Evolutionary conservation across 2,888 invertebrate species (phyloP).

Genomic region (Escarpia spicata): DNA sequence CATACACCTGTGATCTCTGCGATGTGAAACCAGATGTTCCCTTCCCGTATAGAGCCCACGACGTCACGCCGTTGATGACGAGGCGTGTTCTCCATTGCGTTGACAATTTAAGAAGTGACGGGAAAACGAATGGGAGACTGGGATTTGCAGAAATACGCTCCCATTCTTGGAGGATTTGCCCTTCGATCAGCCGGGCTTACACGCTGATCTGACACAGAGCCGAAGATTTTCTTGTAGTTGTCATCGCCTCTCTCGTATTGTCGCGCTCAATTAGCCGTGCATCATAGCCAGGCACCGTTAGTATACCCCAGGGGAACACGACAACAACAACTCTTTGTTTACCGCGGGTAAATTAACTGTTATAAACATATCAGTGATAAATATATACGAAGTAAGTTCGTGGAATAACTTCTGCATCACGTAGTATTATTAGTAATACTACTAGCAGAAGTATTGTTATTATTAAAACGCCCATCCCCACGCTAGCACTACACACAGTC

Average conservation of each 20-base stretch:
- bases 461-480: background rate
- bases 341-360: background rate
- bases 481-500: too few relatives aligned
- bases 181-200: constrained; percentile 6
- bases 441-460: background rate
- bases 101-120: constrained; percentile 2
- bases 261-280: background rate
- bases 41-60: background rate
- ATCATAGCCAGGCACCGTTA: background rate
- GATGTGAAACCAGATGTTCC: background rate
- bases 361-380: background rate
- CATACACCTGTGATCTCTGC: background rate
- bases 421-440: background rate
- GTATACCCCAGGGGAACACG: background rate
- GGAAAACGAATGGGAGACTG: background rate
- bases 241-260: background rate
- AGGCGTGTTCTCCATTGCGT: background rate
- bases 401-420: background rate
- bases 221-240: background rate
- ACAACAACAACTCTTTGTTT: background rate
- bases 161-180: constrained; percentile 16
- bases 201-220: background rate
- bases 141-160: constrained; percentile 13
- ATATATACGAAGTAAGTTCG: background rate
- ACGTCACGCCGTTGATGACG: constrained; percentile 13